Conservation (phyloP, 2,888 invertebrate genomes). For the Pterobdella sp. region DNA sequence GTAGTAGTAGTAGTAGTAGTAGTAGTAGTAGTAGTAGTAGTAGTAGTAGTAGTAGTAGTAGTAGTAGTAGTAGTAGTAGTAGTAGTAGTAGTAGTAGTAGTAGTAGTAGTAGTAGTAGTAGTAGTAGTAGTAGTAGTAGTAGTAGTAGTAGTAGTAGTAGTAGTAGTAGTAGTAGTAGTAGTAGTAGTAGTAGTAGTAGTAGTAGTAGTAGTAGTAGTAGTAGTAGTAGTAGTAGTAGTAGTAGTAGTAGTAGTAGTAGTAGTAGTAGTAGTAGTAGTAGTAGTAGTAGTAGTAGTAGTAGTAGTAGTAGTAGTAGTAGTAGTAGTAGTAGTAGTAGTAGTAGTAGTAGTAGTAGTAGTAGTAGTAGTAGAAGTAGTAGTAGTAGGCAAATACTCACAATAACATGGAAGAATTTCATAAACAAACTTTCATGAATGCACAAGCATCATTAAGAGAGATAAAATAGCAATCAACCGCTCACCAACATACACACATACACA, state of each 20-base stretch:
- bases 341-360: slow-evolving; percentile 10
- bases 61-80: slow-evolving; percentile 20
- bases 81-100: slow-evolving; percentile 25
- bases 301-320: slow-evolving; percentile 15
- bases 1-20: slow-evolving; percentile 30
- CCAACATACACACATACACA: slow-evolving; percentile 19
- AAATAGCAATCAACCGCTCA: slow-evolving; percentile 27
- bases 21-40: slow-evolving; percentile 31
- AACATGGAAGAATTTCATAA: no score
- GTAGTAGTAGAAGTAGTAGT: slow-evolving; percentile 7
- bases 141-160: slow-evolving; percentile 21
- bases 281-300: slow-evolving; percentile 10
- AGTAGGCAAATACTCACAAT: neutral
- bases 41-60: slow-evolving; percentile 27
- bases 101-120: slow-evolving; percentile 25
- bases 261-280: slow-evolving; percentile 8
- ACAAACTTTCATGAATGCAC: no score
- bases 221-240: neutral
- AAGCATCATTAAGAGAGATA: no score
- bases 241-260: slow-evolving; percentile 10
- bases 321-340: slow-evolving; percentile 15
- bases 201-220: no score
- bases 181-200: no score
- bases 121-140: slow-evolving; percentile 23
- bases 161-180: no score